phyloP scores from a whole-genome alignment of 2,888 invertebrate genomes.

The Ichneumon xanthorius region DNA sequence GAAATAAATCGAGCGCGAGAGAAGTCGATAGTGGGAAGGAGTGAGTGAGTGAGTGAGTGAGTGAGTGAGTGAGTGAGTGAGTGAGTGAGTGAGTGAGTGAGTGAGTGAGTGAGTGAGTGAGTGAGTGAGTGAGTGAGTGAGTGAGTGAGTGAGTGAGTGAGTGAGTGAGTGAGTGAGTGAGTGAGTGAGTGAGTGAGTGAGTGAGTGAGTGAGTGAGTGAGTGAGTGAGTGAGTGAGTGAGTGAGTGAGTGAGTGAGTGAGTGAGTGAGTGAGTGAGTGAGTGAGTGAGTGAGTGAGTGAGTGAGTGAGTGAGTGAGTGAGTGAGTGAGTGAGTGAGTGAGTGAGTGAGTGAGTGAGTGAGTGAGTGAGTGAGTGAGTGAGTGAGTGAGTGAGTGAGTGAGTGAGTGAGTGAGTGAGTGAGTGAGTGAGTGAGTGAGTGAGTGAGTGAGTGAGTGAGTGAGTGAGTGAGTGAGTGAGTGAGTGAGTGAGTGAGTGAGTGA shows the following conservation, averaged over 20 bases:
- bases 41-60: background rate
- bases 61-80: background rate
- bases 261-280: background rate
- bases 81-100: background rate
- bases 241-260: background rate
- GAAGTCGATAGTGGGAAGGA: slow-evolving; percentile 14
- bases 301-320: slow-evolving; percentile 6
- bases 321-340: slow-evolving; percentile 12
- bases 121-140: background rate
- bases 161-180: background rate
- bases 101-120: background rate
- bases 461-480: slow-evolving; percentile 1
- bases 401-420: slow-evolving; percentile 3
- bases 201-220: background rate
- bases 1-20: background rate
- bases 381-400: background rate
- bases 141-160: background rate
- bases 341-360: background rate
- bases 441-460: slow-evolving; percentile 14
- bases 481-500: background rate
- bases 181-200: slow-evolving; percentile 24
- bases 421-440: background rate
- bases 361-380: background rate
- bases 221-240: background rate
- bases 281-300: background rate